Evolutionary conservation across 2,113 vertebrate species (phyloP).

Genomic region (Chrysemys picta): DNA sequence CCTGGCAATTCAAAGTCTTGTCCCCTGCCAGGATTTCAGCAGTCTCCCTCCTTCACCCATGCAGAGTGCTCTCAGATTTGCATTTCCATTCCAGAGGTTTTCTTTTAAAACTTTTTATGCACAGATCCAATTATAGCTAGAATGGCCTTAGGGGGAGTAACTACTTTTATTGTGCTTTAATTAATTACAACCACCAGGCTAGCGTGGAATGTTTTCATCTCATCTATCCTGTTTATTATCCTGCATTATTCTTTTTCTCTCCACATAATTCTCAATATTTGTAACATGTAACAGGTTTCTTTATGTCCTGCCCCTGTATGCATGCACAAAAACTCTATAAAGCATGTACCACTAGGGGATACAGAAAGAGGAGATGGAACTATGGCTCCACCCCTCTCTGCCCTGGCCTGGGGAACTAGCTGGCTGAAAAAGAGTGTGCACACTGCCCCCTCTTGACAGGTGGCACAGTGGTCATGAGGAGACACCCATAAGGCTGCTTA

Average conservation of each 20-base stretch:
- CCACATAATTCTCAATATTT: background rate
- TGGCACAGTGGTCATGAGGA: background rate
- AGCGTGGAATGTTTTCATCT: background rate
- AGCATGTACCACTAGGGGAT: background rate
- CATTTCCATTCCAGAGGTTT: background rate
- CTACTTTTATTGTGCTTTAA: no score
- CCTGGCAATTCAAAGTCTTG: background rate
- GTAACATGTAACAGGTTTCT: background rate
- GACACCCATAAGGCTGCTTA: background rate
- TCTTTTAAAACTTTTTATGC: no score
- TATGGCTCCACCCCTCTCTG: background rate
- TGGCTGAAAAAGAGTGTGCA: background rate
- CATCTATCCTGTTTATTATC: background rate
- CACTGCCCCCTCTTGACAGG: rapidly evolving
- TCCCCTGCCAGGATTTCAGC: background rate
- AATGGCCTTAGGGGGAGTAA: no score
- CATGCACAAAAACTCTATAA: background rate
- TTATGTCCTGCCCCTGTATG: background rate
- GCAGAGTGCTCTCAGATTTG: background rate
- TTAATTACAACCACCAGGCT: background rate
- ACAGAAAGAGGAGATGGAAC: background rate
- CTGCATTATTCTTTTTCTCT: background rate
- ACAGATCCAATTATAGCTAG: no score
- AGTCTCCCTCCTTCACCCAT: background rate
- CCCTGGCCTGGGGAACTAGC: background rate